phyloP scores from a whole-genome alignment of 2,797 vertebrate species.

The Sylvilagus floridanus region DNA sequence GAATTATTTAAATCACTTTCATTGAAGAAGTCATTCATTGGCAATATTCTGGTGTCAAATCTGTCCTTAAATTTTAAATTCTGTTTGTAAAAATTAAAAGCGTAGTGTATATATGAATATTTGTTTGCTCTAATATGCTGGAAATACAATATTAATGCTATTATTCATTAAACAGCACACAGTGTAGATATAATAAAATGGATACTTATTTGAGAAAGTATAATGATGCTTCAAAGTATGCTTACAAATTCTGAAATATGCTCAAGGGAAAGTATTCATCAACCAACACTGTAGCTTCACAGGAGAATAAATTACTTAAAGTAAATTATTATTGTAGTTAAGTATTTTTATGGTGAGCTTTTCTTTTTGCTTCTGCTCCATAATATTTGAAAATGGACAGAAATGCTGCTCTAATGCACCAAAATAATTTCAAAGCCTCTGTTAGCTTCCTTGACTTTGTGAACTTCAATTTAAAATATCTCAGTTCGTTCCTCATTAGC shows the following conservation, averaged over 20 bases:
- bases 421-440: background rate
- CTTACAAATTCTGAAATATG: constrained; percentile 4
- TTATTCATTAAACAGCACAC: background rate
- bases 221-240: constrained; percentile 9
- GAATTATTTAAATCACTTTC: background rate
- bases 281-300: background rate
- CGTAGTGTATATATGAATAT: background rate
- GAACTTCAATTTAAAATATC: background rate
- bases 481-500: background rate
- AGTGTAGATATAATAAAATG: background rate
- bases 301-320: constrained; percentile 31
- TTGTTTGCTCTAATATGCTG: background rate
- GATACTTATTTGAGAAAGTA: constrained; percentile 12
- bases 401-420: background rate
- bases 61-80: background rate
- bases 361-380: background rate
- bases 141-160: background rate
- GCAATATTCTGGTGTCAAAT: background rate
- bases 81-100: background rate
- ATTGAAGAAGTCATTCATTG: background rate
- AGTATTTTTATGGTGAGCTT: background rate
- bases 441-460: background rate
- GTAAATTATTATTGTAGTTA: background rate
- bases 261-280: background rate
- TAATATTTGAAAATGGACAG: constrained; percentile 18